Percentiles rank a stretch among this genome's conserved stretches.
Conservation (phyloP, 2,888 invertebrate genomes). For the Nomada fucata region DNA sequence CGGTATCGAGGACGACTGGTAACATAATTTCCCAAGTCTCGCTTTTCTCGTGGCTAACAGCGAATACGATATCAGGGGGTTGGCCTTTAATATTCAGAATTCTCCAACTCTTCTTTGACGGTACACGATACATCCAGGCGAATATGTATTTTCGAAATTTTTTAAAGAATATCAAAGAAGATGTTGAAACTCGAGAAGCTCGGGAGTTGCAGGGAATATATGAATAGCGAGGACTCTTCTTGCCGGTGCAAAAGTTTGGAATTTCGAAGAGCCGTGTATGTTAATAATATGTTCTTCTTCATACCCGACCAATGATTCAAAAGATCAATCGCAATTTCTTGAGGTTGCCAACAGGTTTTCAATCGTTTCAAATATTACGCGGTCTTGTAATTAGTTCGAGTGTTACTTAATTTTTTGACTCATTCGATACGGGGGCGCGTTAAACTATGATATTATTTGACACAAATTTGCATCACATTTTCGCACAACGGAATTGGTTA, state of each 20-base stretch:
- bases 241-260: too few relatives aligned
- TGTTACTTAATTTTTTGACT: too few relatives aligned
- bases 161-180: background rate
- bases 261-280: too few relatives aligned
- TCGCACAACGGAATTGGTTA: too few relatives aligned
- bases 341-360: too few relatives aligned
- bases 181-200: background rate
- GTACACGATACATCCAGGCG: background rate
- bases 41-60: slow-evolving; percentile 8
- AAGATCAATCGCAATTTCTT: too few relatives aligned
- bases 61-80: slow-evolving; percentile 15
- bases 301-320: too few relatives aligned
- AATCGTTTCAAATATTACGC: too few relatives aligned
- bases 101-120: background rate
- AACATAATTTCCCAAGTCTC: slow-evolving; percentile 38
- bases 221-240: background rate
- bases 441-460: too few relatives aligned
- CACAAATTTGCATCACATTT: too few relatives aligned
- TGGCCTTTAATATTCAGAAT: slow-evolving; percentile 8
- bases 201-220: background rate
- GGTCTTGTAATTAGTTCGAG: background rate
- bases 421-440: too few relatives aligned
- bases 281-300: too few relatives aligned
- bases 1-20: background rate
- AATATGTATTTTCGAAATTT: background rate